Evolutionary conservation across 2,888 invertebrate species (phyloP).

Genomic region (Harpagoxenus sublaevis): DNA sequence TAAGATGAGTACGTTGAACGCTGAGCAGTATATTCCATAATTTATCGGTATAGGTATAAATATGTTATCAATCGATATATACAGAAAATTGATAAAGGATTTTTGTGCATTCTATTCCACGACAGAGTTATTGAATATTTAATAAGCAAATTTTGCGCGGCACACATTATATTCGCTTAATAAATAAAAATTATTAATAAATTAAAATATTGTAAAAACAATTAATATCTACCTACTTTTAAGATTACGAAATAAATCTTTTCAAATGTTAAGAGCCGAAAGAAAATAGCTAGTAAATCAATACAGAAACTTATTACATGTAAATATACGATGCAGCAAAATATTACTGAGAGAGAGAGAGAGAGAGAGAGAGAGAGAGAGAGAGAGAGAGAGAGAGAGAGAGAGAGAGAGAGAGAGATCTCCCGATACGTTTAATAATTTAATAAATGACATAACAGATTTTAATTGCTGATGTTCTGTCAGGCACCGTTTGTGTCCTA

Average conservation of each 20-base stretch:
- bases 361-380: neutral
- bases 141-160: neutral
- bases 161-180: neutral
- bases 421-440: neutral
- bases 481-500: neutral
- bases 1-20: neutral
- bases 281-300: neutral
- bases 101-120: neutral
- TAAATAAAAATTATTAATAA: constrained; percentile 7
- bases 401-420: neutral
- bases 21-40: neutral
- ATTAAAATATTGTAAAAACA: neutral
- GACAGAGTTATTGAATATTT: neutral
- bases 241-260: neutral
- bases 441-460: neutral
- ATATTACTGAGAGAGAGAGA: neutral
- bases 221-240: neutral
- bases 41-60: neutral
- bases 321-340: neutral
- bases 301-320: neutral
- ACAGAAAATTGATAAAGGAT: neutral
- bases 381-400: neutral
- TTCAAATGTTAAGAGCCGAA: neutral
- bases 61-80: neutral
- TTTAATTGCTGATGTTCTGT: neutral